phyloP scores from a whole-genome alignment of 2,113 vertebrate species.

The Halcyon senegalensis region DNA sequence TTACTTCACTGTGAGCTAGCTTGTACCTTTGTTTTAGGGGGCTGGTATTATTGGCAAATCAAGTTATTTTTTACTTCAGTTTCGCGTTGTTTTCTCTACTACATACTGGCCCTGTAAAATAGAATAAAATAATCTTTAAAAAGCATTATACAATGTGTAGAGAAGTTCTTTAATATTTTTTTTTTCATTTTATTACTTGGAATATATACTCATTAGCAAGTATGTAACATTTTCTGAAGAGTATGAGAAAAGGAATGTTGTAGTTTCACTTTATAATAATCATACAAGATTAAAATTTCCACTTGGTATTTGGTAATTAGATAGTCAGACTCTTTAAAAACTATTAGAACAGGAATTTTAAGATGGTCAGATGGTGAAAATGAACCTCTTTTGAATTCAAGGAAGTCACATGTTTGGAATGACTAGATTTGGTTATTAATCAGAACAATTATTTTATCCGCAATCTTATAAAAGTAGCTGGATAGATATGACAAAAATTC shows the following conservation, averaged over 20 bases:
- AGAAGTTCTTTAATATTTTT: not conserved
- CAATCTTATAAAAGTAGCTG: not conserved
- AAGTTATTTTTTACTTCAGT: not conserved
- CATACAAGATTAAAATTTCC: not conserved
- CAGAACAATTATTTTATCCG: not conserved
- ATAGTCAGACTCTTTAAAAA: not conserved
- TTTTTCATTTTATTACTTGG: fast-evolving
- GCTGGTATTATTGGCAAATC: not conserved
- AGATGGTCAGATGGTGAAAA: not conserved
- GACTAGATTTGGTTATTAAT: not conserved
- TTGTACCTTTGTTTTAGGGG: not conserved
- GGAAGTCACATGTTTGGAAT: not conserved
- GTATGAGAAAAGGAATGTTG: not conserved
- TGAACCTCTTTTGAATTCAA: not conserved
- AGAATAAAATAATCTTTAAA: not conserved
- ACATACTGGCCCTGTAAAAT: not conserved
- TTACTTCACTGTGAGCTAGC: not conserved
- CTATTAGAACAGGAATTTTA: not conserved
- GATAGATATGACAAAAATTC: not conserved
- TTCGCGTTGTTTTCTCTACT: not conserved
- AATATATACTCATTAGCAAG: not conserved
- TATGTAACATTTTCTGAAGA: not conserved
- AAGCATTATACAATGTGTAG: not conserved
- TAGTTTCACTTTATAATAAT: not conserved
- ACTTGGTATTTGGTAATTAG: not conserved